Evolutionary conservation across 2,888 invertebrate species (phyloP).

Genomic region (Nycteola revayana): DNA sequence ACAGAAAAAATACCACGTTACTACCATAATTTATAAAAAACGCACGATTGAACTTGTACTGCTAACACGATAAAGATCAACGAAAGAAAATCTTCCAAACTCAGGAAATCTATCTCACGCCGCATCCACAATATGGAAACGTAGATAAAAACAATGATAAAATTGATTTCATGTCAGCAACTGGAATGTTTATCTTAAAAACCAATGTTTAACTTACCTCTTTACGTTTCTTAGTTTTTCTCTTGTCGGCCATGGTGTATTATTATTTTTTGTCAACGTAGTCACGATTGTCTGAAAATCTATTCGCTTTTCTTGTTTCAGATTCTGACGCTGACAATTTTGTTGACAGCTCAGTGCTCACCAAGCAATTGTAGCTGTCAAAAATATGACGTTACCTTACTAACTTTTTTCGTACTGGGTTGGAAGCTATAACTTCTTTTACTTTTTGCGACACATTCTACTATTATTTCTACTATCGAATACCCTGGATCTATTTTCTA

Average conservation of each 20-base stretch:
- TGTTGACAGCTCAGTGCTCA: slow-evolving; percentile 31
- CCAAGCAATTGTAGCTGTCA: too few species aligned
- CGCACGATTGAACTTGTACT: too few species aligned
- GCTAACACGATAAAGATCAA: slow-evolving; percentile 3
- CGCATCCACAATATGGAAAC: slow-evolving; percentile 32
- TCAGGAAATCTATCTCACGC: slow-evolving; percentile 29
- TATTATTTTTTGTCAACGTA: slow-evolving; percentile 57
- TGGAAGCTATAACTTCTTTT: too few species aligned
- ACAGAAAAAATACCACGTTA: slow-evolving; percentile 5
- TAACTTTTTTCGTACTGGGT: too few species aligned
- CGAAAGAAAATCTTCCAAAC: slow-evolving; percentile 14
- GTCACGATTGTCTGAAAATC: slow-evolving; percentile 30
- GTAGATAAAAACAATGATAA: slow-evolving; percentile 17
- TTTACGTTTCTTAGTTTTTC: slow-evolving; percentile 76
- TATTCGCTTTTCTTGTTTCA: slow-evolving; percentile 37
- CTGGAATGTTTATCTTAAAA: not conserved
- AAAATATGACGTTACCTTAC: too few species aligned
- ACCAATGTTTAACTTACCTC: slow-evolving; percentile 53
- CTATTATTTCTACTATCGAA: too few species aligned
- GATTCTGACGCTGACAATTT: slow-evolving; percentile 27
- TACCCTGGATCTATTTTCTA: too few species aligned
- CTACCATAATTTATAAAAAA: not conserved
- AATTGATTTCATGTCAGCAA: not conserved
- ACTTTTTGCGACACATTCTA: too few species aligned
- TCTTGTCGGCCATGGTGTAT: slow-evolving; percentile 73